These are phyloP conservation scores for Megalurothrips usitatus DNA, from an alignment of 2,888 invertebrate species.

Conservation along the genomic window DNA sequence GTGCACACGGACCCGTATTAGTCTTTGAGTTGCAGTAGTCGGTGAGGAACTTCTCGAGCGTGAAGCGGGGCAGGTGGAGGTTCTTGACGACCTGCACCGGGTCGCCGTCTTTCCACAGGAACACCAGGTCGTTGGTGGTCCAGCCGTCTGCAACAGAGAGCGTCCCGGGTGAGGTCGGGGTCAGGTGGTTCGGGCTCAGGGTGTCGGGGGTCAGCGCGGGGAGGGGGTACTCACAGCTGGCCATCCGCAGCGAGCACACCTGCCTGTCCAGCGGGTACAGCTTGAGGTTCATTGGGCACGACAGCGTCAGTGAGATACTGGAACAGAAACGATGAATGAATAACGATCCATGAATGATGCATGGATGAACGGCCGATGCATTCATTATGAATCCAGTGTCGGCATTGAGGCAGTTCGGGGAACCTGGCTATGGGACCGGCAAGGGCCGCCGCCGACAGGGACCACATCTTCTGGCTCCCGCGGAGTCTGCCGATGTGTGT, in stretches of 20 bases:
- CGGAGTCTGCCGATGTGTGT: background rate
- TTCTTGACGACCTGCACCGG: constrained; percentile 94
- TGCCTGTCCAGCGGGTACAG: constrained; percentile 95
- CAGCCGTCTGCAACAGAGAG: constrained; percentile 74
- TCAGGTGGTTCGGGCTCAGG: background rate
- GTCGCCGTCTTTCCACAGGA: constrained; percentile 93
- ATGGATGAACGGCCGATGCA: background rate
- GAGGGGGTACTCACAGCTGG: constrained; percentile 93
- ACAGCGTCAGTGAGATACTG: constrained; percentile 90
- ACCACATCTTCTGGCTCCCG: background rate
- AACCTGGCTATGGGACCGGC: no score
- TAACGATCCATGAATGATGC: background rate
- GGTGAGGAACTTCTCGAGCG: constrained; percentile 88
- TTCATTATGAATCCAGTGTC: background rate
- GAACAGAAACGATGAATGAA: constrained; percentile 39
- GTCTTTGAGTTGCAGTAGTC: constrained; percentile 96
- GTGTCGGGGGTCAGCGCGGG: background rate
- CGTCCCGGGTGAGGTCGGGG: constrained; percentile 13
- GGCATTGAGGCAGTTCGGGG: no score
- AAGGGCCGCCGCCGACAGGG: no score
- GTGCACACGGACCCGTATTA: constrained; percentile 79
- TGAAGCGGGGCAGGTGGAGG: constrained; percentile 89
- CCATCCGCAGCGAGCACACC: constrained; percentile 90
- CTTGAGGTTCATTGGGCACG: constrained; percentile 97
- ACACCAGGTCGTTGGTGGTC: constrained; percentile 94